Conservation (phyloP, 2,113 vertebrate genomes). For the Dasyornis broadbenti region DNA sequence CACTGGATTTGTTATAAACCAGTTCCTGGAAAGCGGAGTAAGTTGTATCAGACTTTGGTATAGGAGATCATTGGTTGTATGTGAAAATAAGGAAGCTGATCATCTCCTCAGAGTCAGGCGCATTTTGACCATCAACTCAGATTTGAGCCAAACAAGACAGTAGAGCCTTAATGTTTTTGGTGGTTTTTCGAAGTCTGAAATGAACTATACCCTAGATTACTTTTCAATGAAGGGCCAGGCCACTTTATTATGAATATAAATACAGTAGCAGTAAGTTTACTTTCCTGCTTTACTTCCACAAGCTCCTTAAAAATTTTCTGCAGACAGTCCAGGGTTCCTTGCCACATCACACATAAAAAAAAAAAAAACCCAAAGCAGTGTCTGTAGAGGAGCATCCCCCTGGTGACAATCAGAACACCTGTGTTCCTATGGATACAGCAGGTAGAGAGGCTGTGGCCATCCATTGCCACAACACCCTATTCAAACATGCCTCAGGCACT, state of each 20-base stretch:
- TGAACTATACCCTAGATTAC: background rate
- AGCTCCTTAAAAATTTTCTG: background rate
- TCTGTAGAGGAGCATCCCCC: background rate
- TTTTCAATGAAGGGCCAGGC: background rate
- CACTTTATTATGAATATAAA: background rate
- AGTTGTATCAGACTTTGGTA: background rate
- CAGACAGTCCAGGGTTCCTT: background rate
- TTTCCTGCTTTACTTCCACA: background rate
- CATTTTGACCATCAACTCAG: background rate
- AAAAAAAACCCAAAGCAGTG: background rate
- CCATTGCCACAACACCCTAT: background rate
- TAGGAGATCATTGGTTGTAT: background rate
- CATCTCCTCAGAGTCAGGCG: background rate
- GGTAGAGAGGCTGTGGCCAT: background rate
- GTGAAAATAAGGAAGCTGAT: background rate
- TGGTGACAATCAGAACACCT: background rate
- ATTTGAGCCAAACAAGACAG: background rate
- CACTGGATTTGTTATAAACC: background rate
- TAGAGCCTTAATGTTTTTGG: background rate
- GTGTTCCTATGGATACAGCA: rapidly evolving
- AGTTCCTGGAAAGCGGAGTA: background rate
- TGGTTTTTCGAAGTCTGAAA: background rate
- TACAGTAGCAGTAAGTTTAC: background rate
- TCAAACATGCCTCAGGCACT: background rate
- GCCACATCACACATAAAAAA: background rate